Evolutionary conservation across 2,113 vertebrate species (phyloP).

Genomic region (Saimiri boliviensis): DNA sequence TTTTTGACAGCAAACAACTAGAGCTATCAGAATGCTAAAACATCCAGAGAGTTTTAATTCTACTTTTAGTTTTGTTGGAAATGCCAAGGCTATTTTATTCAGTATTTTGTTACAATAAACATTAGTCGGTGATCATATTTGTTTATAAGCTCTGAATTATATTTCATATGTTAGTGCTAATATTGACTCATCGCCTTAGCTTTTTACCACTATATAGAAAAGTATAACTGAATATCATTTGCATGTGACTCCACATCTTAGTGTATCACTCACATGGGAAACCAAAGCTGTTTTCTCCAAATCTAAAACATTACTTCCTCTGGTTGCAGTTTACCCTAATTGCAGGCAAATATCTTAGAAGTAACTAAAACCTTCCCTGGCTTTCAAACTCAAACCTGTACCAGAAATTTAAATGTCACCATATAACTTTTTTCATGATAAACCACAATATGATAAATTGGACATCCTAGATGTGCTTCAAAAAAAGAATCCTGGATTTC

Average conservation of each 20-base stretch:
- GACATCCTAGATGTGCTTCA: background rate
- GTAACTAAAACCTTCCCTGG: background rate
- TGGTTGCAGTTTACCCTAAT: background rate
- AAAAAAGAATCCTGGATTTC: background rate
- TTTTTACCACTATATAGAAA: background rate
- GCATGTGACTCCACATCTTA: background rate
- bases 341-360: background rate
- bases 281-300: background rate
- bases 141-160: background rate
- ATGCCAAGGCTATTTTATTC: background rate
- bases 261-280: background rate
- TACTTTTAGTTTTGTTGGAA: background rate
- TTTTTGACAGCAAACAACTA: background rate
- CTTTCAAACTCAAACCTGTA: background rate
- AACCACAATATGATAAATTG: background rate
- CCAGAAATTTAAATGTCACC: background rate
- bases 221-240: background rate
- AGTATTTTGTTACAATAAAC: background rate
- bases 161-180: background rate
- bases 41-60: background rate
- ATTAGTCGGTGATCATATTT: background rate
- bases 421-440: background rate
- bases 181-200: background rate
- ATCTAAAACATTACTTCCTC: background rate
- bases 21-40: background rate